These are phyloP conservation scores for Xestia ashworthii DNA, from an alignment of 2,888 invertebrate genomes.

Conservation along the genomic window DNA sequence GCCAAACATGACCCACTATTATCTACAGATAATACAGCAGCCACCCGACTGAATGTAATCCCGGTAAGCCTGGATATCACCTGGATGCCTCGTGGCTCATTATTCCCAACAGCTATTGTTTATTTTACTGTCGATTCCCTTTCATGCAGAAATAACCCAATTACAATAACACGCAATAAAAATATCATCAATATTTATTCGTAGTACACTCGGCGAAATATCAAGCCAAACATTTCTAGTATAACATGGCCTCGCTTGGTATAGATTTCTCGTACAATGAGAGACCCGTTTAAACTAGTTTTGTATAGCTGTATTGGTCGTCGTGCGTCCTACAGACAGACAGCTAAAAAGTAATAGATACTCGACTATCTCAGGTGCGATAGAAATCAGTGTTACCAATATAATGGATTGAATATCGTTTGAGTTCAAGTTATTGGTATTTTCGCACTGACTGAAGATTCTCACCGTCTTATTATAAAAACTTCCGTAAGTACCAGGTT, in stretches of 20 bases:
- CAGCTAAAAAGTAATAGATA: neutral
- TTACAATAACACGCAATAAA: conserved; percentile 35
- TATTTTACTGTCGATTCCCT: conserved; percentile 24
- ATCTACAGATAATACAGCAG: neutral
- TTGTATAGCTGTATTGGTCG: too few species aligned
- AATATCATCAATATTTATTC: conserved; percentile 34
- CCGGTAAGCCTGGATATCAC: neutral
- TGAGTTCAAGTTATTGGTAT: neutral
- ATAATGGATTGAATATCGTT: conserved; percentile 13
- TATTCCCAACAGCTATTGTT: conserved; percentile 34
- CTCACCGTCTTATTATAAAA: too few species aligned
- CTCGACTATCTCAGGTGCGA: conserved; percentile 28
- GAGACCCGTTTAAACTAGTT: too few species aligned
- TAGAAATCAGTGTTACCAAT: conserved; percentile 17
- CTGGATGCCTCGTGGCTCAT: neutral
- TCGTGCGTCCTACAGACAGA: neutral
- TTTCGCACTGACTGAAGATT: neutral
- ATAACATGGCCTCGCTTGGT: too few species aligned
- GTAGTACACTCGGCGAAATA: neutral
- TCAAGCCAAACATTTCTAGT: too few species aligned
- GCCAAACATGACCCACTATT: neutral
- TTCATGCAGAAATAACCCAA: conserved; percentile 30
- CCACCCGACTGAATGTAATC: conserved; percentile 5
- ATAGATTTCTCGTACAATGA: too few species aligned
- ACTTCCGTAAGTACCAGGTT: too few species aligned